A percentile compares a stretch with the other conserved stretches of the same genome.
Evolutionary conservation across 2,888 invertebrate species (phyloP).

Genomic region (Exephanes ischioxanthus): DNA sequence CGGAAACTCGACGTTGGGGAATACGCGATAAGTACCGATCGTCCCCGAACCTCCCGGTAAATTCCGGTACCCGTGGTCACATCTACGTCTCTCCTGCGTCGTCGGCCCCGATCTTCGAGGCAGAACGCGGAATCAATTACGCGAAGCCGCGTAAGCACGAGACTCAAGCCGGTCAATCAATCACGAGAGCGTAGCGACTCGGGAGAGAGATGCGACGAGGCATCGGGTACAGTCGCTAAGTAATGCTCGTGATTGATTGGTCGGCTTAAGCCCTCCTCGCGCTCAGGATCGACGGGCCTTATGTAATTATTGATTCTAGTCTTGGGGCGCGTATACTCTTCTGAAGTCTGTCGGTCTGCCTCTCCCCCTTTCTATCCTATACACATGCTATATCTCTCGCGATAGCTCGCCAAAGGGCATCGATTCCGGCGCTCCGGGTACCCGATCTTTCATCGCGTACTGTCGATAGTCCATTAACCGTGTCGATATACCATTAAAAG

Average conservation of each 20-base stretch:
- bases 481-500: slow-evolving; percentile 41
- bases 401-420: slow-evolving; percentile 50
- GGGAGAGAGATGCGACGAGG: slow-evolving; percentile 52
- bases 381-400: slow-evolving; percentile 16
- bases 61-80: slow-evolving; percentile 35
- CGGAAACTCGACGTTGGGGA: slow-evolving; percentile 57
- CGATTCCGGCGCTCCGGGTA: slow-evolving; percentile 39
- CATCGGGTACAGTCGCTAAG: slow-evolving; percentile 65
- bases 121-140: slow-evolving; percentile 71
- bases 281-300: slow-evolving; percentile 66
- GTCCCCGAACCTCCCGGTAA: slow-evolving; percentile 28
- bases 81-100: slow-evolving; percentile 40
- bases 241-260: slow-evolving; percentile 72
- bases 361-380: slow-evolving; percentile 12
- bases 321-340: slow-evolving; percentile 51
- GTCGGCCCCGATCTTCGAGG: slow-evolving; percentile 56
- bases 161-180: slow-evolving; percentile 72
- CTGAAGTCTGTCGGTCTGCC: slow-evolving; percentile 17
- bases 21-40: slow-evolving; percentile 26
- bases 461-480: slow-evolving; percentile 66
- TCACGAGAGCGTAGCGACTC: slow-evolving; percentile 66
- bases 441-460: slow-evolving; percentile 58
- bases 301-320: slow-evolving; percentile 72
- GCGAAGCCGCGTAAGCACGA: slow-evolving; percentile 68
- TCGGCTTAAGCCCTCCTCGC: slow-evolving; percentile 60